Conservation (phyloP, 1,140 invertebrate genomes). For the Bombus sibiricus region DNA sequence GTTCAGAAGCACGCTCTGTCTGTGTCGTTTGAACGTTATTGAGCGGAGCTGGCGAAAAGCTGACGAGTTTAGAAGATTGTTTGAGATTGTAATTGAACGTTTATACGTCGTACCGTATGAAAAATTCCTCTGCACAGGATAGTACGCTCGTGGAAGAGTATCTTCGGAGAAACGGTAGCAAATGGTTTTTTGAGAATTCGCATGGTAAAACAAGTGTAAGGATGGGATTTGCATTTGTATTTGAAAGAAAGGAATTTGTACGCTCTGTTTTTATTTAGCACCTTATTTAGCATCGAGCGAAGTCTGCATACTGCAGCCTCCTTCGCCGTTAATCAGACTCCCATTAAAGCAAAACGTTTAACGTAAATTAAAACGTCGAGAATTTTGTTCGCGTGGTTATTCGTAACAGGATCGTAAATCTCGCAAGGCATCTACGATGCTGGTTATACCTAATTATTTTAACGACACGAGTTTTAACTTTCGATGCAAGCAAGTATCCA, state of each 20-base stretch:
- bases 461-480: neutral
- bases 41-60: neutral
- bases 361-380: constrained; percentile 25
- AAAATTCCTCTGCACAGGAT: too few species aligned
- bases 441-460: neutral
- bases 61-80: neutral
- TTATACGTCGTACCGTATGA: neutral
- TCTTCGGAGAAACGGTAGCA: too few species aligned
- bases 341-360: constrained; percentile 13
- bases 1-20: constrained; percentile 5
- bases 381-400: neutral
- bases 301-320: neutral
- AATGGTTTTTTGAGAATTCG: too few species aligned
- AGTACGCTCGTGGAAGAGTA: too few species aligned
- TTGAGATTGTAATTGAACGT: neutral
- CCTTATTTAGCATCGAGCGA: neutral
- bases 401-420: neutral
- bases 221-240: neutral
- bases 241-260: neutral
- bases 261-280: neutral
- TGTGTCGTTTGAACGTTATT: neutral
- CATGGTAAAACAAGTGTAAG: too few species aligned
- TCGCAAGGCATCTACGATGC: neutral
- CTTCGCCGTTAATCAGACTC: neutral
- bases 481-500: neutral